A percentile compares a stretch with the other conserved stretches of the same genome.
phyloP scores from a whole-genome alignment of 2,797 vertebrate genomes.

The Epinephelus malabaricus region DNA sequence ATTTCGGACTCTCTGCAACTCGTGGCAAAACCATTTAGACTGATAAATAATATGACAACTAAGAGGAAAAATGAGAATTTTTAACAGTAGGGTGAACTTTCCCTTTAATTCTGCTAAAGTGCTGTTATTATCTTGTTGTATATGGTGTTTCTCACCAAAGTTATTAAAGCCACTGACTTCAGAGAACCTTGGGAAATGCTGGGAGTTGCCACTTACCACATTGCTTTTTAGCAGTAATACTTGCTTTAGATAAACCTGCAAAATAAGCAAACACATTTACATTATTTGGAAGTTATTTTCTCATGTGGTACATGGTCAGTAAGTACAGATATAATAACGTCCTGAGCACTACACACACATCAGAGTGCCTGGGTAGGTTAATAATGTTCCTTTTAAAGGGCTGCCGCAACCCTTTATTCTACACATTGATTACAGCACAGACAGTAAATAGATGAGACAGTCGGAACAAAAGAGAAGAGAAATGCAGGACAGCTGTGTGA shows the following conservation, averaged over 20 bases:
- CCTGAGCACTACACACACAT: not conserved
- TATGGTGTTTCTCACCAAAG: not conserved
- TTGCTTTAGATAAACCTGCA: no score
- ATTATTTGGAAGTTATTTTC: not conserved
- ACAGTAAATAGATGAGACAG: constrained; percentile 22
- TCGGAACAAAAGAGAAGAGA: constrained; percentile 17
- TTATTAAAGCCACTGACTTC: not conserved
- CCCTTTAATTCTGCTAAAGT: no score
- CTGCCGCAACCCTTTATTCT: not conserved
- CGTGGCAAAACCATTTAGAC: no score
- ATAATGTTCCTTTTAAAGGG: not conserved
- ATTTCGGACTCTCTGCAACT: no score
- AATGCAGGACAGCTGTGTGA: not conserved
- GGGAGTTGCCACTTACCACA: no score
- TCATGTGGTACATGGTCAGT: not conserved
- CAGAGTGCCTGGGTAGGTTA: constrained; percentile 1
- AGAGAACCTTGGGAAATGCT: constrained; percentile 1
- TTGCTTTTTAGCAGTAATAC: no score
- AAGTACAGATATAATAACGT: not conserved
- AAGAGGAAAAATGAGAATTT: no score
- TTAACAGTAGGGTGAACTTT: no score
- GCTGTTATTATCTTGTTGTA: not conserved
- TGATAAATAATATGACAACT: no score
- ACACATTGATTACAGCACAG: not conserved
- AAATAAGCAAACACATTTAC: not conserved